Percentiles rank a stretch among this genome's conserved stretches.
Conservation (phyloP, 2,888 invertebrate genomes). For the Dysmachus trigonus region DNA sequence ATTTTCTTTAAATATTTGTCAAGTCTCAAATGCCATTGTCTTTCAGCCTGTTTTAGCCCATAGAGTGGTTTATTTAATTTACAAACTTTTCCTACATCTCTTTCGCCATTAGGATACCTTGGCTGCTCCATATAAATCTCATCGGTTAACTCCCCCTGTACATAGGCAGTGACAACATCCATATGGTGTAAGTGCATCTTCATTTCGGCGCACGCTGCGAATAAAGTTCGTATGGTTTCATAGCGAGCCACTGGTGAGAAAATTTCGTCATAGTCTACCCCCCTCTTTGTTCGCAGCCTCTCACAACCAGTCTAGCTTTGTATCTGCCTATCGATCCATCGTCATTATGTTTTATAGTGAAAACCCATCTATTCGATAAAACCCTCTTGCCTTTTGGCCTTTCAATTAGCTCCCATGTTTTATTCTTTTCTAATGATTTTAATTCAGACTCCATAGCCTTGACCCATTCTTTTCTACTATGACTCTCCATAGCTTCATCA, state of each 20-base stretch:
- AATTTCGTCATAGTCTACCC: not conserved
- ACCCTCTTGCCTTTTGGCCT: not conserved
- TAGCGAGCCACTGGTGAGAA: not conserved
- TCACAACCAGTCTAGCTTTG: constrained; percentile 40
- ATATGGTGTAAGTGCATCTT: not conserved
- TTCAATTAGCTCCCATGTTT: constrained; percentile 37
- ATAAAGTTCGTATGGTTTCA: not conserved
- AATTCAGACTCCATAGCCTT: not conserved
- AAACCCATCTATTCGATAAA: not conserved
- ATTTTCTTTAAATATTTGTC: not conserved
- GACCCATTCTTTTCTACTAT: not conserved
- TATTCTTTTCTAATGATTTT: constrained; percentile 23
- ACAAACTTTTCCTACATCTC: not conserved
- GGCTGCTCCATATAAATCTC: not conserved
- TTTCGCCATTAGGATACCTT: not conserved
- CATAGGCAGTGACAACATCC: not conserved
- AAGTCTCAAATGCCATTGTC: constrained; percentile 29
- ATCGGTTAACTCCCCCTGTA: not conserved
- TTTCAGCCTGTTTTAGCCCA: constrained; percentile 45
- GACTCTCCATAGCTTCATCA: not conserved
- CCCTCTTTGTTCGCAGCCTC: constrained; percentile 33
- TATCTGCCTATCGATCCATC: constrained; percentile 43
- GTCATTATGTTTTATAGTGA: constrained; percentile 38
- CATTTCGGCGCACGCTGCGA: not conserved
- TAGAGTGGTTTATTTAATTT: not conserved